Evolutionary conservation across 2,888 invertebrate species (phyloP), one percentile per base, ranked within the genome.

Genomic region (Pristionchus maxplancki): DNA sequence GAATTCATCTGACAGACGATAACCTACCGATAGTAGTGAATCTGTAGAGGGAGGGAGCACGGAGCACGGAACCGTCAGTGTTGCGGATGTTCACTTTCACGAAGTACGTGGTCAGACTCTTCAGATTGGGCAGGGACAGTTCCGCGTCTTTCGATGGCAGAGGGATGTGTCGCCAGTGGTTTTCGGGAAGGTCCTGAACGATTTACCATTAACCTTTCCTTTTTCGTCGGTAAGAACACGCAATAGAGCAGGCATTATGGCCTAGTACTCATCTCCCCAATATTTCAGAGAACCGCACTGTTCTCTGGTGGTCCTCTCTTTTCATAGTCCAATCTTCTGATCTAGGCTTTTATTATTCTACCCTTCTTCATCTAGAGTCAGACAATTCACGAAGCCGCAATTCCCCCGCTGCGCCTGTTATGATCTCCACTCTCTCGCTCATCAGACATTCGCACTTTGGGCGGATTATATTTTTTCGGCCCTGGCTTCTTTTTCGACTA

Each of bases 1-100:
- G n/a, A n/a, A n/a, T n/a, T n/a, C n/a, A n/a, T n/a, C n/a, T n/a
- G n/a, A n/a, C n/a, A n/a, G n/a, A n/a, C n/a, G n/a, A n/a, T n/a
- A n/a, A n/a, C n/a, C n/a, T 81, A 93, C 93, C 93, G 88, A 92
- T 92, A 17, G 94, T 94, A 74, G 91, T 93, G 90, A 94, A 94
- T 82, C 92, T 88, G 89, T 94, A 94, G 88, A 94, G 89, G 13
- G 92, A 89, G 8, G 93, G 93, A 28, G 93, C 91, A n/a, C 91
- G 90, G 15, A 92, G 89, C n/a, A 93, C 89, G 2, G 91, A 90
- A 24, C 94, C 94, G 86, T 94, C 93, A 37, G 58, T 78, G 50
- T 92, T 91, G 20, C 93, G 90, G 8, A 94, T 91, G 86, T 93
- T 92, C 74, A 94, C 92, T 71, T 91, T 90, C 3, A 93, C 94